Evolutionary conservation across 64 coral and sea anemone species (phyloP), one percentile per base, ranked within the genome.

Genomic region (Stylophora pistillata): DNA sequence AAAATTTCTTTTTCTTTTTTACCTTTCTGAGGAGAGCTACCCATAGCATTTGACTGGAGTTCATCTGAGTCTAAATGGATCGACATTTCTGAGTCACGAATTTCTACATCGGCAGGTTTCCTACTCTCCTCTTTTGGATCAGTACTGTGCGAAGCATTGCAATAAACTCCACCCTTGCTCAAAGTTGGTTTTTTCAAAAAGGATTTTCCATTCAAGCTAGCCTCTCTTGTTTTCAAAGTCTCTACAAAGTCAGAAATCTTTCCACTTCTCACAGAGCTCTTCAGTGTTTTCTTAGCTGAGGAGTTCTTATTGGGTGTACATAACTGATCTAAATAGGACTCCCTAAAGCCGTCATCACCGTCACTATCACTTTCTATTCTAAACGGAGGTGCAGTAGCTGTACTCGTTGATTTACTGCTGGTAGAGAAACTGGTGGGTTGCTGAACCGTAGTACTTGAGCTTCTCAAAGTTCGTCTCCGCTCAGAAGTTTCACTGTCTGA

Each of bases 321-420:
- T 2, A 69, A 3, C 15, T 84, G 32, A 34, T 84, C 80, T 33
- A 84, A 21, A 21, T 69, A 84, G 53, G 80, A 54, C 29, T 64
- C 53, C 62, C 69, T 13, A 10, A 54, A 70, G 0, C 41, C 79
- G 14, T 15, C 80, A 69, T 27, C 33, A 20, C 37, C 37, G 37
- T 84, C 80, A 53, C 80, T 84, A 27, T 84, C 80, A 70, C 80
- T 84, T 21, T 84, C 80, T n/a, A 84, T 62, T 84, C 53, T 84
- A 70, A 14, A 84, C 13, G 80, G 41, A 69, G 30, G 58, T 63
- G 20, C 3, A 0, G 31, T 53, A 53, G 23, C 37, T 47, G 37
- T n/a, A 53, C n/a, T 63, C 1, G 18, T 54, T 34, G 32, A 13
- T 69, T 33, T 65, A 21, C 62, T 70, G 13, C 58, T 66, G 27